Percentiles rank a stretch among this genome's conserved stretches.
phyloP scores from a whole-genome alignment of 2,113 vertebrate genomes.

The Ailurus styani region DNA sequence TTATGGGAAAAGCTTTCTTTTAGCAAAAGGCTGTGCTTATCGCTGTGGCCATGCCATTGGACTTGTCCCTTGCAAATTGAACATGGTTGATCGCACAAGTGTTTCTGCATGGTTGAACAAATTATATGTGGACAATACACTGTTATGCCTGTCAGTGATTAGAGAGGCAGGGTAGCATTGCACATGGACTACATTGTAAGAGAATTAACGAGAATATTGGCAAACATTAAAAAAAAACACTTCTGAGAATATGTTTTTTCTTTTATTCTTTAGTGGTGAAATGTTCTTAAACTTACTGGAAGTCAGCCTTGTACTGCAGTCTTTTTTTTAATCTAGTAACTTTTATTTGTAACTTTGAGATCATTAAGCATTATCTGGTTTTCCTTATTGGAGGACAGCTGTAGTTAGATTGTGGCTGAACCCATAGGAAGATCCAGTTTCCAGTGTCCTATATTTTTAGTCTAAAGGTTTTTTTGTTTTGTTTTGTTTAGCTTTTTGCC shows the following conservation, averaged over 20 bases:
- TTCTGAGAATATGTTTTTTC: conserved; percentile 1
- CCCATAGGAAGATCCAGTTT: not conserved
- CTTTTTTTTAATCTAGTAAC: not conserved
- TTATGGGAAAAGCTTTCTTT: conserved; percentile 65
- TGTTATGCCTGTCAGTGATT: conserved; percentile 73
- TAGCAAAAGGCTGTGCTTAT: conserved; percentile 43
- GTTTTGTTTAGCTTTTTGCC: not conserved
- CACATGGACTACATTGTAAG: not conserved
- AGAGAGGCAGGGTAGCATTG: conserved; percentile 59
- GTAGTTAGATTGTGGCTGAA: not conserved
- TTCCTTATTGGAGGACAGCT: not conserved
- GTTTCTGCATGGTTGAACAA: conserved; percentile 75
- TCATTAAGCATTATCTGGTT: not conserved
- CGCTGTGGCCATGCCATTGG: conserved; percentile 66
- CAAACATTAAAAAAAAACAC: not conserved
- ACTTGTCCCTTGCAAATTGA: conserved; percentile 69
- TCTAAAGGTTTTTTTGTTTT: not conserved
- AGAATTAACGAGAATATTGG: conserved; percentile 54
- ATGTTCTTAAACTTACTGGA: not conserved
- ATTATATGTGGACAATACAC: conserved; percentile 77
- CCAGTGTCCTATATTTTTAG: not conserved
- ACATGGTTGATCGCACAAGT: conserved; percentile 70
- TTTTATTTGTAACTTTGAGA: not conserved
- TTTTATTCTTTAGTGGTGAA: not conserved
- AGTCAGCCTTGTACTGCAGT: not conserved